Evolutionary conservation across 1,140 invertebrate genomes (phyloP), one percentile per base, ranked within the genome.

Genomic region (Carcinoscorpius rotundicauda): DNA sequence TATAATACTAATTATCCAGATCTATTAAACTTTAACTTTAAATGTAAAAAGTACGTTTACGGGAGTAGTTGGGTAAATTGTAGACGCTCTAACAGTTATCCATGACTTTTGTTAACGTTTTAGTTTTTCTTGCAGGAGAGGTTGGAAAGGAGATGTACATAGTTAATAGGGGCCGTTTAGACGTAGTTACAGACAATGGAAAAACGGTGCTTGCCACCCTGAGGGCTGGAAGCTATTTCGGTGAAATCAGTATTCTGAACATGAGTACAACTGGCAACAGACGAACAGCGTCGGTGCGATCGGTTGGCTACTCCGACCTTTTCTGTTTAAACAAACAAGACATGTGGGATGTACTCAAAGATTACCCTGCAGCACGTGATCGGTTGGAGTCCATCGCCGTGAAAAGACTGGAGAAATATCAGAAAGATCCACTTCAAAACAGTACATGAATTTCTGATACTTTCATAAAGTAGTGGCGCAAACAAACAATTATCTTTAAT

Each of bases 111-210:
- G 51, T 64, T 67, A 62, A 77, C 71, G 68, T 73, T 29, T 29
- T 29, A 29, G n/a, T n/a, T n/a, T 29, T 29, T 29, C 2, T 78
- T 78, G 3, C 82, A 98, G 94, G 94, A 71, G 94, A 97, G 82
- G 93, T 97, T 66, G 94, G 95, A 64, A 97, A 97, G 81, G 94
- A 97, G 80, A 97, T 97, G 94, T 98, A 98, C 81, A 98, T 98
- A 82, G 94, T 98, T 71, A 97, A 97, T 81, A 82, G 94, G 71
- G 95, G 96, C 66, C 83, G 90, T 3, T 84, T 98, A 58, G 93
- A 97, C 79, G 95, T 98, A 70, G 94, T 98, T 52, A 91, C 91
- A 48, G 93, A 96, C 81, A 95, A 98, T 79, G 94, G 94, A 60
- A 91, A 93, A 78, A 95, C 92, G 51, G 94, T 98, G 58, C 83